A percentile compares a stretch with the other conserved stretches of the same genome.
These are phyloP conservation scores for Torymus tubicola DNA, from an alignment of 2,888 invertebrate genomes.

Conservation along the genomic window DNA sequence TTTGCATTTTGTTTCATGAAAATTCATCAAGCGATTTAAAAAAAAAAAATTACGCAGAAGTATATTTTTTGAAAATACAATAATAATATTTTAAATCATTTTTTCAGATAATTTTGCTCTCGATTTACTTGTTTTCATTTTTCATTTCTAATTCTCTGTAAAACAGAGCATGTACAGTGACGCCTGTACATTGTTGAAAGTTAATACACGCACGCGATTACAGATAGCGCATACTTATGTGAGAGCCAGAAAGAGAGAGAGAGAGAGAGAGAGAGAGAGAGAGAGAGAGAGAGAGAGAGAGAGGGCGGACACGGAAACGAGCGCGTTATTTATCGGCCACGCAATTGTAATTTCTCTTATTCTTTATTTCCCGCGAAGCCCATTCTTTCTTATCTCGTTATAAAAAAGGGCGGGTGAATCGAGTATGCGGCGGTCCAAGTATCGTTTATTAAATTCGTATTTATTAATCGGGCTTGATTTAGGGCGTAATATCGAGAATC, in stretches of 20 bases:
- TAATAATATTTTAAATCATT: too few relatives aligned
- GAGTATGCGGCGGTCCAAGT: not conserved
- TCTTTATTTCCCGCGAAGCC: conserved; percentile 3
- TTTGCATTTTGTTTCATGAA: too few relatives aligned
- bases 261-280: too few relatives aligned
- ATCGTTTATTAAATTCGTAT: conserved; percentile 16
- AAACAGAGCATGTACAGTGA: not conserved
- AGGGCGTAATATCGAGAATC: not conserved
- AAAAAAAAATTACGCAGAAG: too few relatives aligned
- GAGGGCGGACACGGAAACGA: conserved; percentile 42
- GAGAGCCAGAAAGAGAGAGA: too few relatives aligned
- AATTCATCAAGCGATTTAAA: too few relatives aligned
- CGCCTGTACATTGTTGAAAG: conserved; percentile 40
- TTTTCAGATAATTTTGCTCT: too few relatives aligned
- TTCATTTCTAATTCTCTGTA: too few relatives aligned
- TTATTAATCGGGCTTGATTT: conserved; percentile 24
- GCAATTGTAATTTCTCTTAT: conserved; percentile 34
- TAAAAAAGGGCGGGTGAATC: conserved; percentile 3
- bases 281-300: conserved; percentile 31
- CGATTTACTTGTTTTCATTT: too few relatives aligned
- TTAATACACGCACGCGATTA: conserved; percentile 46
- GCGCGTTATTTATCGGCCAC: conserved; percentile 38
- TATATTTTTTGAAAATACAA: too few relatives aligned
- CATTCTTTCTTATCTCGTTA: conserved; percentile 40
- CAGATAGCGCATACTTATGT: conserved; percentile 37